Conservation (phyloP, 2,888 invertebrate species). For the Cordilura impudica region DNA sequence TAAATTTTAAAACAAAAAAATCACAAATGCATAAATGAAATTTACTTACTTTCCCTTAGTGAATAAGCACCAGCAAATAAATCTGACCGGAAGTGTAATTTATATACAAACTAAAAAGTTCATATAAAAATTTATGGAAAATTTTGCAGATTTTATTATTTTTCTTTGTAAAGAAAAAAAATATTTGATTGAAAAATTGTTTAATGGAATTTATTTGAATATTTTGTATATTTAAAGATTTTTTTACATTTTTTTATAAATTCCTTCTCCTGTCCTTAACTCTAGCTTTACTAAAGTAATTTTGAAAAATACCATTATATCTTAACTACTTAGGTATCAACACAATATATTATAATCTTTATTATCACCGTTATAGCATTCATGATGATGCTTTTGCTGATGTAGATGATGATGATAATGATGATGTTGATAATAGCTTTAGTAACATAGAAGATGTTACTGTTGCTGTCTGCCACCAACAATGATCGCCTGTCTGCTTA, state of each 20-base stretch:
- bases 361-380: background rate
- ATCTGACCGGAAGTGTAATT: constrained; percentile 47
- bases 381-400: background rate
- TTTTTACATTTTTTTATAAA: background rate
- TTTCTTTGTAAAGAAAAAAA: background rate
- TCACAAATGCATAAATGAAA: constrained; percentile 35
- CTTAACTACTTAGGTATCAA: background rate
- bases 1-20: constrained; percentile 1
- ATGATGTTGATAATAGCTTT: background rate
- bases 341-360: background rate
- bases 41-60: constrained; percentile 25
- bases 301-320: background rate
- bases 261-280: background rate
- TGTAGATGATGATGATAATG: background rate
- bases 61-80: background rate
- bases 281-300: too few relatives aligned
- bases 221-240: background rate
- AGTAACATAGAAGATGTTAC: background rate
- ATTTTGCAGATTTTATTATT: background rate
- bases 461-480: background rate
- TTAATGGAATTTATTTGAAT: background rate
- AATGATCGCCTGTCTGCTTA: background rate
- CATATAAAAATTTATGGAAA: background rate
- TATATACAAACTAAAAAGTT: background rate
- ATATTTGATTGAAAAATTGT: too few relatives aligned